phyloP scores from a whole-genome alignment of 2,113 vertebrate genomes.

The Ceyx margarethae region DNA sequence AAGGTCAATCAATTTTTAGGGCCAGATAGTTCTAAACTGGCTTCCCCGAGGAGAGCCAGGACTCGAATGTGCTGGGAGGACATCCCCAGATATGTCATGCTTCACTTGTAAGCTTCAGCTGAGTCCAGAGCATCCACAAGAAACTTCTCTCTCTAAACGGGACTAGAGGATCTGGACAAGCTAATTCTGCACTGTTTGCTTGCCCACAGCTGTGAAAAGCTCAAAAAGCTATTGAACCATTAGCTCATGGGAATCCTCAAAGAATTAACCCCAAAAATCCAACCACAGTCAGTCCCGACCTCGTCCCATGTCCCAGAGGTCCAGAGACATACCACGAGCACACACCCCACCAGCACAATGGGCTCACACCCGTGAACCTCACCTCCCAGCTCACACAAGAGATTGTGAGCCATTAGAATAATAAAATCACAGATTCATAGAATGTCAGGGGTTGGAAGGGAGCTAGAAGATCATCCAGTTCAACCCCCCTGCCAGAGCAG shows the following conservation, averaged over 20 bases:
- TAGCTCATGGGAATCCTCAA: neutral
- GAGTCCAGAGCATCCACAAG: neutral
- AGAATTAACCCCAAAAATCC: neutral
- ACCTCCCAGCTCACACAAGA: neutral
- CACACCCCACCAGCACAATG: accelerated
- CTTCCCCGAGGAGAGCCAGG: neutral
- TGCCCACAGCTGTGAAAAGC: neutral
- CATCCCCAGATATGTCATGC: neutral
- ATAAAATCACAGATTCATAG: too few relatives aligned
- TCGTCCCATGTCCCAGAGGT: neutral
- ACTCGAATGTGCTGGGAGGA: neutral
- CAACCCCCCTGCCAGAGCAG: too few relatives aligned
- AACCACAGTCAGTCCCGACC: neutral
- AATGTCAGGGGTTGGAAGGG: too few relatives aligned
- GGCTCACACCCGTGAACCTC: neutral
- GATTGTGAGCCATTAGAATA: neutral
- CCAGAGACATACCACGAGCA: accelerated
- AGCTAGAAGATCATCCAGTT: too few relatives aligned
- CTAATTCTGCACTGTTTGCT: neutral
- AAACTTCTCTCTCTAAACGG: neutral
- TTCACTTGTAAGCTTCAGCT: neutral
- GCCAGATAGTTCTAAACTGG: neutral
- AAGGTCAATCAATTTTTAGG: constrained; percentile 9
- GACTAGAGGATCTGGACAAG: neutral
- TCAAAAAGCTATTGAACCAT: neutral